Conservation (phyloP, 2,888 invertebrate species). For the Odontocerum albicorne region DNA sequence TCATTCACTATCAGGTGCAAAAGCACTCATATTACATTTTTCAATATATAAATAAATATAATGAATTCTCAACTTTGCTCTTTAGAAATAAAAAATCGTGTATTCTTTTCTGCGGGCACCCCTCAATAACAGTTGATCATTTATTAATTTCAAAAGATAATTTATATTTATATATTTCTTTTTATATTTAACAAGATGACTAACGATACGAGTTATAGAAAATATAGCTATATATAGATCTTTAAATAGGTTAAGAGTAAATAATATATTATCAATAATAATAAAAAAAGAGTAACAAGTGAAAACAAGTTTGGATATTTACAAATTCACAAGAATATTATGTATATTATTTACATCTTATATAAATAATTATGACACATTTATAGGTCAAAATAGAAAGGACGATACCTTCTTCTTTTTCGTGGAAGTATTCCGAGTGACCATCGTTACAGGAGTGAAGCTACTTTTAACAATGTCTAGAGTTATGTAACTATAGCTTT, state of each 20-base stretch:
- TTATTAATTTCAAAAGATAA: too few relatives aligned
- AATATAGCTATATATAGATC: slow-evolving; percentile 25
- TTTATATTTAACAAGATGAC: slow-evolving; percentile 17
- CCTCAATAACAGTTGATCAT: too few relatives aligned
- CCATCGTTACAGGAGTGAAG: too few relatives aligned
- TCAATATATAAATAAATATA: too few relatives aligned
- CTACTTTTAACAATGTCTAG: too few relatives aligned
- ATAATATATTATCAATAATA: too few relatives aligned
- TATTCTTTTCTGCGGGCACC: too few relatives aligned
- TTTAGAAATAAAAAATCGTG: too few relatives aligned
- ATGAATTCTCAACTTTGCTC: too few relatives aligned
- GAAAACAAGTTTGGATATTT: slow-evolving; percentile 23
- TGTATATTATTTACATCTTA: slow-evolving; percentile 12
- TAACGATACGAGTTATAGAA: slow-evolving; percentile 17
- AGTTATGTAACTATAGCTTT: too few relatives aligned
- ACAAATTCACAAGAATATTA: slow-evolving; percentile 24
- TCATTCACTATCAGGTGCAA: too few relatives aligned
- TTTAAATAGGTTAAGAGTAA: slow-evolving; percentile 26
- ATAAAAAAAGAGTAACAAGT: slow-evolving; percentile 28
- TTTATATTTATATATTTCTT: slow-evolving; percentile 20
- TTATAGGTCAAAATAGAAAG: neutral
- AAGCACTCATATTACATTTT: too few relatives aligned
- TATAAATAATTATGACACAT: neutral
- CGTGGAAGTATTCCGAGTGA: neutral
- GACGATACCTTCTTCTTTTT: neutral